Evolutionary conservation across 2,888 invertebrate genomes (phyloP).

Genomic region (Leucozona laternaria): DNA sequence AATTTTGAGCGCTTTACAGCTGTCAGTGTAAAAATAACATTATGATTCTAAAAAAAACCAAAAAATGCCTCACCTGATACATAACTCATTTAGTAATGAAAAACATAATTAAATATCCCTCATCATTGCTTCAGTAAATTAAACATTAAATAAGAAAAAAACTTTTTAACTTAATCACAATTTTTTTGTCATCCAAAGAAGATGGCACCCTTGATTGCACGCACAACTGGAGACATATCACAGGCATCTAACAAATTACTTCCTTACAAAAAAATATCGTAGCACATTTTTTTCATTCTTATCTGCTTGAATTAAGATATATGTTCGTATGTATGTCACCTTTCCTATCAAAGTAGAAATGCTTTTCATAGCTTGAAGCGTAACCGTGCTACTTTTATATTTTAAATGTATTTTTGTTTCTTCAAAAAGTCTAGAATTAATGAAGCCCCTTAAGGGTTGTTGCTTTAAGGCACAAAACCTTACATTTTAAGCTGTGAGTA

Average conservation of each 20-base stretch:
- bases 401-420: neutral
- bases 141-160: neutral
- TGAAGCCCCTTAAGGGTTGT: neutral
- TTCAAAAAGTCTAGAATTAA: neutral
- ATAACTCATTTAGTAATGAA: too few relatives aligned
- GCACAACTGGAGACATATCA: neutral
- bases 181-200: neutral
- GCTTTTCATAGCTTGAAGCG: neutral
- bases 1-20: too few relatives aligned
- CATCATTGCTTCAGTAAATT: neutral
- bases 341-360: neutral
- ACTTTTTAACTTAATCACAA: neutral
- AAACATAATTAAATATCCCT: too few relatives aligned
- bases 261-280: slow-evolving; percentile 12
- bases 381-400: neutral
- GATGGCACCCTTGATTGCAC: neutral
- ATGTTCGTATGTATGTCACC: neutral
- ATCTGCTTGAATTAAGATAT: slow-evolving; percentile 13
- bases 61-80: too few relatives aligned
- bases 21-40: too few relatives aligned
- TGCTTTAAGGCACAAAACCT: slow-evolving; percentile 10
- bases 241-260: neutral
- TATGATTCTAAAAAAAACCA: too few relatives aligned
- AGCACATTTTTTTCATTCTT: slow-evolving; percentile 30
- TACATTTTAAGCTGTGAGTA: neutral